Conservation (phyloP, 35 echinoderm and acorn worm genomes). For the Stichopus chloronotus region DNA sequence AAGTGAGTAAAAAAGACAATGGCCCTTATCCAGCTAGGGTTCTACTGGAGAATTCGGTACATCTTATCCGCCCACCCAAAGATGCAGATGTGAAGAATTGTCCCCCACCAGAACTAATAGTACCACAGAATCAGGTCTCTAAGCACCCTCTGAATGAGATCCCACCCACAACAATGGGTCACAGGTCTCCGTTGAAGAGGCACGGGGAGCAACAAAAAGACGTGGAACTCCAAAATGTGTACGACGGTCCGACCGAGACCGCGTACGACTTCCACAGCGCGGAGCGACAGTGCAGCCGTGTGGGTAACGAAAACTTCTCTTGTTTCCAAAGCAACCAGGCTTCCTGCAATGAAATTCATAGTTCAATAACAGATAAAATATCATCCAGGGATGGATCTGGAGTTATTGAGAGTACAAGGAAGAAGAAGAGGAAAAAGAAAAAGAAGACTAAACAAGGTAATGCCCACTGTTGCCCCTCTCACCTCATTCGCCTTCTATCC, state of each 20-base stretch:
- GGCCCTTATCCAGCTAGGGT: not conserved
- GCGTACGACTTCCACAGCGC: not conserved
- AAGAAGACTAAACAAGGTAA: constrained; percentile 49
- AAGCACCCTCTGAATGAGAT: not conserved
- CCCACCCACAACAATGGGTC: constrained; percentile 18
- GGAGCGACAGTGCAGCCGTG: not conserved
- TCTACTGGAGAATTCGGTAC: constrained; percentile 11
- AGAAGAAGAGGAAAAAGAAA: constrained; percentile 60
- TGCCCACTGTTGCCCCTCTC: not conserved
- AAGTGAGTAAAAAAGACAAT: not conserved
- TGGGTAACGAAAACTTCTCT: not conserved
- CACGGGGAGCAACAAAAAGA: constrained; percentile 31
- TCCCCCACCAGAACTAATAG: not conserved
- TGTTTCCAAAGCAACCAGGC: not conserved
- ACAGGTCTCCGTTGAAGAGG: constrained; percentile 21
- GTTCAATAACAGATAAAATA: not conserved
- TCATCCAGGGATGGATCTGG: not conserved
- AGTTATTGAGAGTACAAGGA: not conserved
- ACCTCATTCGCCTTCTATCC: no score
- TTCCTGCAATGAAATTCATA: not conserved
- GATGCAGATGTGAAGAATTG: constrained; percentile 34
- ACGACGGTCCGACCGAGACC: not conserved
- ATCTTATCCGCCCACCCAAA: not conserved
- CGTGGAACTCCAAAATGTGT: constrained; percentile 5
- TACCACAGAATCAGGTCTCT: not conserved